Percentiles rank a stretch among this genome's conserved stretches.
These are phyloP conservation scores for Phaenicophaeus curvirostris DNA, from an alignment of 2,797 vertebrate genomes.

Conservation along the genomic window DNA sequence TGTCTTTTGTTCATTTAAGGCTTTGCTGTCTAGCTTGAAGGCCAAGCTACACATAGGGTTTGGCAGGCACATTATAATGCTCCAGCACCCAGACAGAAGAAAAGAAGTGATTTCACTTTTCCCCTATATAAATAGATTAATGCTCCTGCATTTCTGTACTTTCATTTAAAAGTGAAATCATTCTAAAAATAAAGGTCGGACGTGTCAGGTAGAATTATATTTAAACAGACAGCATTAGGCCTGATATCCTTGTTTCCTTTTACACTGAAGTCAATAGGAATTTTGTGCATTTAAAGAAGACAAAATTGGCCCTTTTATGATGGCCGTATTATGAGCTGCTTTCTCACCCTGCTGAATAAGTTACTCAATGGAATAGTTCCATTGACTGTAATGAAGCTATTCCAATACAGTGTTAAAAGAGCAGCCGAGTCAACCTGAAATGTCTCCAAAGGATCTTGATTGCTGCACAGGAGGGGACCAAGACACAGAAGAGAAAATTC, in stretches of 20 bases:
- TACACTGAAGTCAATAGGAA: constrained; percentile 3
- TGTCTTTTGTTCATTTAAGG: constrained; percentile 10
- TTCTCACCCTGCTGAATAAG: constrained; percentile 45
- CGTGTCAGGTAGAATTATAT: not conserved
- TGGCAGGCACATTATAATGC: constrained; percentile 12
- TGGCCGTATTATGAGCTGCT: constrained; percentile 27
- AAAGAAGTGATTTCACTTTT: constrained; percentile 2
- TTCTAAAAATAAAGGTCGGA: constrained; percentile 57
- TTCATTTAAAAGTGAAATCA: not conserved
- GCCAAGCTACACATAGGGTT: not conserved
- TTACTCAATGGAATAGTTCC: constrained; percentile 31
- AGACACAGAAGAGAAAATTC: not conserved
- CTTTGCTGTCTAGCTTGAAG: constrained; percentile 13
- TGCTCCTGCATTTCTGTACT: not conserved
- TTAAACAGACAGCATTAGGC: constrained; percentile 3
- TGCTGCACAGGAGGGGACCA: not conserved
- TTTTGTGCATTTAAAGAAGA: constrained; percentile 39
- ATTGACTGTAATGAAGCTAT: constrained; percentile 56
- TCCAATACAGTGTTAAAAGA: constrained; percentile 30
- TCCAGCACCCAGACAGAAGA: not conserved
- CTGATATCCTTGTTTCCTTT: constrained; percentile 20
- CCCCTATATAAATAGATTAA: constrained; percentile 4
- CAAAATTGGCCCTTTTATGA: constrained; percentile 56
- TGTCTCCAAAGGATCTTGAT: constrained; percentile 46
- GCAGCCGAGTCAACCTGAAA: constrained; percentile 38